These are phyloP conservation scores for Philereme vetulata DNA, from an alignment of 2,888 invertebrate species.

Conservation along the genomic window DNA sequence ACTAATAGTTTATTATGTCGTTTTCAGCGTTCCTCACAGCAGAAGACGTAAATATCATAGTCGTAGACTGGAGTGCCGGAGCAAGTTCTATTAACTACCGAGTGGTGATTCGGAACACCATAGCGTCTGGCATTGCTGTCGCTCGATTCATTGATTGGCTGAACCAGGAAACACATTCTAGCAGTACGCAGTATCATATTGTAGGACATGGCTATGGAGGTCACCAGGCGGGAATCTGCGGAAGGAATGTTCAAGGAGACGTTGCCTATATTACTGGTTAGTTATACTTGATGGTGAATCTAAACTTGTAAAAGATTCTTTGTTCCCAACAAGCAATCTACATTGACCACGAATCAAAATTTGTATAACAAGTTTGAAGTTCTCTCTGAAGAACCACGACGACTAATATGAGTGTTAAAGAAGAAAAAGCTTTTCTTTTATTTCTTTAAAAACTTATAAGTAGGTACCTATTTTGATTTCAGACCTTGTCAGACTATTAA, in stretches of 20 bases:
- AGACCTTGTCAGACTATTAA: too few species aligned
- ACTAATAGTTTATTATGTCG: not conserved
- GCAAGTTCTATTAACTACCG: slow-evolving; percentile 51
- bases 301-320: too few species aligned
- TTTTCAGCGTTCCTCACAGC: slow-evolving; percentile 57
- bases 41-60: slow-evolving; percentile 66
- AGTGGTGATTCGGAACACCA: slow-evolving; percentile 53
- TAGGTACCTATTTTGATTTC: too few species aligned
- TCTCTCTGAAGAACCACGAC: too few species aligned
- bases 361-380: too few species aligned
- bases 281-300: slow-evolving; percentile 6
- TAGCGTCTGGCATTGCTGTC: slow-evolving; percentile 56
- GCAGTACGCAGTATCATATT: slow-evolving; percentile 55
- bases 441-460: too few species aligned
- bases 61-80: slow-evolving; percentile 67
- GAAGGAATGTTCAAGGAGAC: slow-evolving; percentile 55
- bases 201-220: slow-evolving; percentile 66
- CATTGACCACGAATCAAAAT: too few species aligned
- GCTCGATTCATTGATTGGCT: slow-evolving; percentile 64
- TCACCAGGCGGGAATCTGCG: slow-evolving; percentile 64
- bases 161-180: slow-evolving; percentile 48
- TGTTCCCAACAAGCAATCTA: too few species aligned
- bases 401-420: too few species aligned
- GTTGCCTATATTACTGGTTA: slow-evolving; percentile 65
- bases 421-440: too few species aligned